Evolutionary conservation across 1,140 invertebrate genomes (phyloP).

Genomic region (Drosophila fuyamai): DNA sequence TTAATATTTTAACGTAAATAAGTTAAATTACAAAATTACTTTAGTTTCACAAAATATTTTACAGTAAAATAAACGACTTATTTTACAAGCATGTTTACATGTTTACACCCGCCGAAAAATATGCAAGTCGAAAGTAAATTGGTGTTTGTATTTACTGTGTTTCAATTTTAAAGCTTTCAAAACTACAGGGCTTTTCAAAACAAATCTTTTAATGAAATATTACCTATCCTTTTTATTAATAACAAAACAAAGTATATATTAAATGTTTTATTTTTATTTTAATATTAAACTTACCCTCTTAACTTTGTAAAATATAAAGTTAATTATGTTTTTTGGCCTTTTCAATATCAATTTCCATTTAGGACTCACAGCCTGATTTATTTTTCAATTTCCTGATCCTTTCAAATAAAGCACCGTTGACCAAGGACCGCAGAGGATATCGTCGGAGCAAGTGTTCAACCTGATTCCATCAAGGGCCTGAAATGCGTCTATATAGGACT

Average conservation of each 20-base stretch:
- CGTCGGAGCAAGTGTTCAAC: constrained; percentile 3
- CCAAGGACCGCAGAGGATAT: constrained; percentile 74
- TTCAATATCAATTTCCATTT: too few relatives aligned
- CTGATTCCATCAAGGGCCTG: constrained; percentile 21
- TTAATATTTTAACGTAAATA: too few relatives aligned
- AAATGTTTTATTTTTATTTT: not conserved
- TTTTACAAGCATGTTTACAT: not conserved
- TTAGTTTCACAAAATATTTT: too few relatives aligned
- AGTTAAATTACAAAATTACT: too few relatives aligned
- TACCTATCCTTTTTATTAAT: too few relatives aligned
- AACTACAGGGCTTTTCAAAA: not conserved
- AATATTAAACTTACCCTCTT: not conserved
- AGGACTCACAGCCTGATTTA: not conserved
- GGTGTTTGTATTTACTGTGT: constrained; percentile 7
- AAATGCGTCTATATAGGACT: constrained; percentile 59
- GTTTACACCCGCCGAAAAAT: not conserved
- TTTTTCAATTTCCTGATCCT: not conserved
- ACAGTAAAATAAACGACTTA: too few relatives aligned
- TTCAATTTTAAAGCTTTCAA: not conserved
- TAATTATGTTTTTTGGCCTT: too few relatives aligned
- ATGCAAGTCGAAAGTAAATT: not conserved
- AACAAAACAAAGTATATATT: too few relatives aligned
- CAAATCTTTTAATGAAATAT: too few relatives aligned
- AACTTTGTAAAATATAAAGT: not conserved
- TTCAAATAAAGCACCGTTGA: constrained; percentile 44